These are phyloP conservation scores for Kryptopterus vitreolus DNA, from an alignment of 2,797 vertebrate genomes.

Conservation along the genomic window DNA sequence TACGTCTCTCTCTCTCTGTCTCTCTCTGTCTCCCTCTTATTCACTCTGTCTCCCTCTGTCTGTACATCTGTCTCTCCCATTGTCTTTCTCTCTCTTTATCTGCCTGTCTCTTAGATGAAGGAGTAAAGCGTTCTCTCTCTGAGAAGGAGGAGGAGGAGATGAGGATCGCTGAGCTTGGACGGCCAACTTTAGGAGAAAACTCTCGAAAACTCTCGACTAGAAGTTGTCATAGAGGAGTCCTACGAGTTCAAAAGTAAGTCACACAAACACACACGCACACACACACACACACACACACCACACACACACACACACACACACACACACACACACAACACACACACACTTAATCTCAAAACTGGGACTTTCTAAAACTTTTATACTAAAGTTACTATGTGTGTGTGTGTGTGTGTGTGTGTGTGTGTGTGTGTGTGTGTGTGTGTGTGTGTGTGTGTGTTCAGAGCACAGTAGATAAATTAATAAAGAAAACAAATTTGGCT, in stretches of 20 bases:
- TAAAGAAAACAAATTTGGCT: constrained; percentile 97
- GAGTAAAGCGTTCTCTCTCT: constrained; percentile 72
- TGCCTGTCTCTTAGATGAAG: constrained; percentile 71
- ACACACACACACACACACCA: constrained; percentile 12
- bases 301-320: constrained; percentile 1
- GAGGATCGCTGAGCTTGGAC: constrained; percentile 87
- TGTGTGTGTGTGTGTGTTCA: constrained; percentile 53
- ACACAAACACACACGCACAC: constrained; percentile 25
- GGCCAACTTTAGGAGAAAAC: constrained; percentile 87
- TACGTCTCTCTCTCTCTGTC: not conserved
- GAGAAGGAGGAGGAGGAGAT: constrained; percentile 88
- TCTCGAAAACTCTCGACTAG: constrained; percentile 83
- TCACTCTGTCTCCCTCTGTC: not conserved
- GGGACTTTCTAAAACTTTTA: not conserved
- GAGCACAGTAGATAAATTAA: constrained; percentile 96
- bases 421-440: constrained; percentile 6
- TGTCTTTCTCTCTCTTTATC: not conserved
- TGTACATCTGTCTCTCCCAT: not conserved
- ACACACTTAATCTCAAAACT: not conserved
- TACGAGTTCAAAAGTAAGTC: constrained; percentile 99
- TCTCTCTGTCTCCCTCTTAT: constrained; percentile 5
- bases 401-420: not conserved
- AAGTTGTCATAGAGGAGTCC: constrained; percentile 93
- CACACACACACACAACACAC: not conserved
- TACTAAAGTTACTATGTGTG: not conserved